Evolutionary conservation across 2,888 invertebrate species (phyloP), one percentile per base, ranked within the genome.

Genomic region (Drosophila neonasuta): DNA sequence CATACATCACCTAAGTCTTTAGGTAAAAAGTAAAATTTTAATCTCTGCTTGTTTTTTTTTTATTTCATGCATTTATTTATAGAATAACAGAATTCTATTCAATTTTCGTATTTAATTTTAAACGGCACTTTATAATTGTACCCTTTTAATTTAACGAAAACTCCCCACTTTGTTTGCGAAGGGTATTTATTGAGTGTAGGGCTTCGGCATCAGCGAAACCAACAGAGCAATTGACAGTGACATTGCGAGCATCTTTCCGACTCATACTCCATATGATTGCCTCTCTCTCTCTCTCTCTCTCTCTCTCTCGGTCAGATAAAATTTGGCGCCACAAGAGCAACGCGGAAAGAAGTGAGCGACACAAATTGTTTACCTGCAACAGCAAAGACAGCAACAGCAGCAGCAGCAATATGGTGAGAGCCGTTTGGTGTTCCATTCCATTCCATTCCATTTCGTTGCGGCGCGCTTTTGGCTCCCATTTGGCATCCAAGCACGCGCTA

Each of bases 151-250:
- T 42, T 30, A 29, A 45, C 51, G 8, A 1, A 50, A 61, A 50
- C 48, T 17, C 56, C 48, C 48, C 1, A 10, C 3, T 13, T 29
- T 13, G 9, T n/a, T 9, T 3, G 6, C 30, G 44, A 10, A 67
- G 65, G 62, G 74, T 77, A 66, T 69, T 57, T 34, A 13, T 62
- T 54, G 39, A 30, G 62, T 55, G 42, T 77, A 69, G 59, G 75
- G 77, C 75, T 75, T 66, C 69, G 46, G 55, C 49, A 48, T 42
- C 46, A 44, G 45, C 52, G 48, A 60, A 62, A 34, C 29, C 50
- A 51, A 51, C 49, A 65, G 55, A 75, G 50, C 67, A 77, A 80
- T 80, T 83, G 80, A 67, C 86, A 83, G 61, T 81, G 80, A 81
- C 86, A 81, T 80, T 81, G 80, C 45, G 51, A 75, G 51, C 68